Evolutionary conservation across 2,888 invertebrate genomes (phyloP).

Genomic region (Agrenia bidenticulata): DNA sequence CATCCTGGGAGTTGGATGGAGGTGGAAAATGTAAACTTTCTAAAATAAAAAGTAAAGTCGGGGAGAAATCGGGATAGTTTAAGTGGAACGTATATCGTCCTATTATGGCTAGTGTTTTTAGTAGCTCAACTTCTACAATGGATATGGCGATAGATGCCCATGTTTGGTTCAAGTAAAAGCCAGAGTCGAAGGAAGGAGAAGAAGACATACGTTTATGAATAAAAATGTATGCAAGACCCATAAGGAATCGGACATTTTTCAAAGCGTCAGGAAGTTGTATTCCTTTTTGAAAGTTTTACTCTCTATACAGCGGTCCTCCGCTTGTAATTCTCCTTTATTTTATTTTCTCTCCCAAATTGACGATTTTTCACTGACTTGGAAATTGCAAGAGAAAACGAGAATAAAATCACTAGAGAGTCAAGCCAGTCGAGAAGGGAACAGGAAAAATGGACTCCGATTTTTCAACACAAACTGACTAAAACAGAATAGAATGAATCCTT

Average conservation of each 20-base stretch:
- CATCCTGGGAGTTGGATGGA: no score
- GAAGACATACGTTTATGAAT: slow-evolving; percentile 46
- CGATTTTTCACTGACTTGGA: slow-evolving; percentile 53
- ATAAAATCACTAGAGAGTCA: slow-evolving; percentile 53
- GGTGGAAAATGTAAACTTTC: no score
- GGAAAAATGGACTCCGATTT: slow-evolving; percentile 52
- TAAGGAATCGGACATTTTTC: slow-evolving; percentile 52
- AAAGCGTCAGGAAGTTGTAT: slow-evolving; percentile 51
- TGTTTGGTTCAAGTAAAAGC: background rate
- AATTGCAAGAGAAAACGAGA: slow-evolving; percentile 51
- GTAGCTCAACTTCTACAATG: background rate
- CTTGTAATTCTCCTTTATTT: slow-evolving; percentile 41
- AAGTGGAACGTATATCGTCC: no score
- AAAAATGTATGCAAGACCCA: slow-evolving; percentile 50
- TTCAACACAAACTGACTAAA: slow-evolving; percentile 40
- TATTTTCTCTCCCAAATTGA: slow-evolving; percentile 52
- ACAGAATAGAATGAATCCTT: slow-evolving; percentile 14
- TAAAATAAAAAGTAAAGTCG: no score
- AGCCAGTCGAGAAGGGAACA: slow-evolving; percentile 47
- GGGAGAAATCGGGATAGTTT: no score
- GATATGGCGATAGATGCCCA: slow-evolving; percentile 11
- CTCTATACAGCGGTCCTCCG: slow-evolving; percentile 17
- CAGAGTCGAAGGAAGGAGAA: slow-evolving; percentile 10
- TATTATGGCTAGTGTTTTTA: no score
- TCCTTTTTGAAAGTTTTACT: slow-evolving; percentile 39